Evolutionary conservation across 1,140 invertebrate genomes (phyloP).

Genomic region (Drosophila sturtevanti): DNA sequence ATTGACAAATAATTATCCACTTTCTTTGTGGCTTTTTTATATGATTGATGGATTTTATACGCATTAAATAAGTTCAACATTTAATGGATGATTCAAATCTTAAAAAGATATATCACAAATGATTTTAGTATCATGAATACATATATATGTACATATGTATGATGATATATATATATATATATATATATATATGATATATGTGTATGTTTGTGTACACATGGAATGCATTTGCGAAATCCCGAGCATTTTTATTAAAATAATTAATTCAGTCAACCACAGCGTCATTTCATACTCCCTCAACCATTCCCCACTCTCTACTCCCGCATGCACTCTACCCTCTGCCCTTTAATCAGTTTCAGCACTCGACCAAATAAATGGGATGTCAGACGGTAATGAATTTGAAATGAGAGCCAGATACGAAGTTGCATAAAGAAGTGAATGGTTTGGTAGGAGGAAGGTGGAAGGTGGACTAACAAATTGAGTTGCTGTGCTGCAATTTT

Average conservation of each 20-base stretch:
- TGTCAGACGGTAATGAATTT: conserved; percentile 51
- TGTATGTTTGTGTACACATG: background rate
- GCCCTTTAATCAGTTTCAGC: conserved; percentile 21
- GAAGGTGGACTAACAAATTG: conserved; percentile 1
- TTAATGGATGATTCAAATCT: too few species aligned
- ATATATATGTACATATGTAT: too few species aligned
- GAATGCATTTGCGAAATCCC: background rate
- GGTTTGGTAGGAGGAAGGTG: too few species aligned
- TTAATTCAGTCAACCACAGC: conserved; percentile 54
- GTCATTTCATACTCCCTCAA: background rate
- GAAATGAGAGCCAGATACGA: conserved; percentile 40
- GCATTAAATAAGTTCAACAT: too few species aligned
- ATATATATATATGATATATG: background rate
- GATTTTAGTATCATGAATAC: background rate
- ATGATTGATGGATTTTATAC: too few species aligned
- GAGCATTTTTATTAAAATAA: conserved; percentile 39
- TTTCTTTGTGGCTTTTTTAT: too few species aligned
- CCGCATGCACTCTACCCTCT: background rate
- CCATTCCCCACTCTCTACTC: background rate
- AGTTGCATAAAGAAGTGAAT: background rate
- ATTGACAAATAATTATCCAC: too few species aligned
- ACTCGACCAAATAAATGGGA: conserved; percentile 49
- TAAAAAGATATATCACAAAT: background rate
- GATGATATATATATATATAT: too few species aligned
- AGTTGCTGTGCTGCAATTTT: conserved; percentile 3